Conservation (phyloP, 2,888 invertebrate genomes). For the Leucania comma region DNA sequence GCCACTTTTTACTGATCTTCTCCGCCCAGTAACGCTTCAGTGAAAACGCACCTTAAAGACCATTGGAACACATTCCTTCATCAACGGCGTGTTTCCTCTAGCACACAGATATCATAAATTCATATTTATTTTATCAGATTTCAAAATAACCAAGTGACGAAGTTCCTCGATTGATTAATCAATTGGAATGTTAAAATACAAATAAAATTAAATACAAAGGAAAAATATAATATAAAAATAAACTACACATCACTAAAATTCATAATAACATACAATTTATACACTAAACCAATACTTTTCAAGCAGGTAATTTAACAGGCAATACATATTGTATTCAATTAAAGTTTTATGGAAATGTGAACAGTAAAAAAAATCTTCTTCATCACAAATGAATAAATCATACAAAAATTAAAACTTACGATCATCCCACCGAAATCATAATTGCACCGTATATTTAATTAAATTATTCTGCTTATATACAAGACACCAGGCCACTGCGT, state of each 20-base stretch:
- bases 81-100: not conserved
- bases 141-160: conserved; percentile 28
- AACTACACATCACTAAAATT: conserved; percentile 51
- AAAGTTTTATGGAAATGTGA: conserved; percentile 47
- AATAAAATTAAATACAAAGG: conserved; percentile 60
- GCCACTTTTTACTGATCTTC: too few relatives aligned
- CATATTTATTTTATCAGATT: conserved; percentile 11
- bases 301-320: conserved; percentile 56
- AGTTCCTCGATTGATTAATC: conserved; percentile 39
- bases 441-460: conserved; percentile 68
- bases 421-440: conserved; percentile 60
- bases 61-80: not conserved
- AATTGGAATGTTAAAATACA: conserved; percentile 64
- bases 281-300: conserved; percentile 60
- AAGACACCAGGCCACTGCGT: conserved; percentile 58
- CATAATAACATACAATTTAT: conserved; percentile 53
- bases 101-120: conserved; percentile 4
- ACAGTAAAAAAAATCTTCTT: conserved; percentile 47
- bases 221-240: conserved; percentile 64
- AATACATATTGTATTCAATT: conserved; percentile 44
- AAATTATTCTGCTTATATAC: conserved; percentile 70
- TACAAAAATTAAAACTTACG: conserved; percentile 61
- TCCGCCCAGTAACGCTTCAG: too few relatives aligned
- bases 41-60: too few relatives aligned
- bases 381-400: conserved; percentile 57